These are phyloP conservation scores for Clarias batrachus DNA, from an alignment of 2,113 vertebrate genomes.

Conservation along the genomic window DNA sequence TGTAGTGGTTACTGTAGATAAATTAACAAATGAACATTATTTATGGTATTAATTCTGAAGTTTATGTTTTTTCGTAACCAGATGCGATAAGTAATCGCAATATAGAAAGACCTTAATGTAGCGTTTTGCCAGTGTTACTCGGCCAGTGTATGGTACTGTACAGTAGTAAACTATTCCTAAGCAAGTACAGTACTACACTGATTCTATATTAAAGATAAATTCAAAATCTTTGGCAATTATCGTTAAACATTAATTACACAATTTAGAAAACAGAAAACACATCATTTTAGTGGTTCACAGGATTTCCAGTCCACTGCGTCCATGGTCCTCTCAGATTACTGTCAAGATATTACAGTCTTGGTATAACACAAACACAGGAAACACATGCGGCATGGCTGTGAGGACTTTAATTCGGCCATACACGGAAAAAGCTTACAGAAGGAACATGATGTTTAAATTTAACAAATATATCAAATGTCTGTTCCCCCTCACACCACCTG, in stretches of 20 bases:
- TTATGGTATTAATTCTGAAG: neutral
- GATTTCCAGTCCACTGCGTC: neutral
- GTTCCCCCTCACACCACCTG: slow-evolving; percentile 50
- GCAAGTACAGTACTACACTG: neutral
- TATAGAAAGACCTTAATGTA: neutral
- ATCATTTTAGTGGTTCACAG: neutral
- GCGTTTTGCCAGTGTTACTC: neutral
- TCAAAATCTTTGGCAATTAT: neutral
- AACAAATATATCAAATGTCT: slow-evolving; percentile 45
- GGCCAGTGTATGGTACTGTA: neutral
- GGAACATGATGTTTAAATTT: slow-evolving; percentile 19
- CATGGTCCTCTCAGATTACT: neutral
- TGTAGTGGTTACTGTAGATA: neutral
- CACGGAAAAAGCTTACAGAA: neutral
- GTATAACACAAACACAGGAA: neutral
- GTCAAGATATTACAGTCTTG: neutral
- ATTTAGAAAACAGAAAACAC: neutral
- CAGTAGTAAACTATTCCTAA: neutral
- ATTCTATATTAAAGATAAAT: neutral
- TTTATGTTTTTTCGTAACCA: neutral
- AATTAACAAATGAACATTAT: neutral
- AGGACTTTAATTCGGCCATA: neutral
- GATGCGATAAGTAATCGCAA: neutral
- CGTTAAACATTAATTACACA: neutral
- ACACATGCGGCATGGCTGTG: neutral